Evolutionary conservation across 2,888 invertebrate species (phyloP), one percentile per base, ranked within the genome.

Genomic region (Cyclophora punctaria): DNA sequence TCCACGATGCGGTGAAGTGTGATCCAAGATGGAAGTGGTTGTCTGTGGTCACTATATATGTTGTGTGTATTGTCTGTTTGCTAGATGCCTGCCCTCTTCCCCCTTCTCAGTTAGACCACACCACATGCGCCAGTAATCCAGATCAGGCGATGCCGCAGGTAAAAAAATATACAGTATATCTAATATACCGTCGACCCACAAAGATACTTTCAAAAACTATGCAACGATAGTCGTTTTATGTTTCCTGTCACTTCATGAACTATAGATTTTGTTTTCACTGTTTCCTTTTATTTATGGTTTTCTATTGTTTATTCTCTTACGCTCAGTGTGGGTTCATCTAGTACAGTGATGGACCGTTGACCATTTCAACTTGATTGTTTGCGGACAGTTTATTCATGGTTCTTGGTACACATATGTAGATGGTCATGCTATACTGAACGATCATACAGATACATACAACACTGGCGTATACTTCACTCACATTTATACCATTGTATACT

Each of bases 21-120:
- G 87, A 85, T 87, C 87, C 87, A 87, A 86, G 87, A 85, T 83
- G 82, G 72, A 76, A 81, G 83, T 83, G 83, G 83, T 86, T 86
- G 83, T 87, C 86, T 87, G 87, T 88, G 88, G 86, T 87, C 88
- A 88, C 87, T 88, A 87, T 89, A 88, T 90, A 90, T 91, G 91
- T 91, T 90, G 90, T 91, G 91, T 92, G 91, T 93, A 93, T 95
- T 95, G 94, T 95, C 94, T 95, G 95, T 88, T 95, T 95, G 95
- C 95, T 95, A 95, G 95, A 95, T 95, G 95, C 95, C 95, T 95
- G 95, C 94, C 93, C 93, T 93, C 93, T 93, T 93, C 93, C 93
- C 93, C 93, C 93, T 92, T 91, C 90, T 90, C 92, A 93, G 93
- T 93, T 93, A 93, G 93, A 94, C 93, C 93, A 93, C 93, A 93